Percentiles rank a stretch among this genome's conserved stretches.
Conservation (phyloP, 2,113 vertebrate genomes). For the Phalacrocorax aristotelis region DNA sequence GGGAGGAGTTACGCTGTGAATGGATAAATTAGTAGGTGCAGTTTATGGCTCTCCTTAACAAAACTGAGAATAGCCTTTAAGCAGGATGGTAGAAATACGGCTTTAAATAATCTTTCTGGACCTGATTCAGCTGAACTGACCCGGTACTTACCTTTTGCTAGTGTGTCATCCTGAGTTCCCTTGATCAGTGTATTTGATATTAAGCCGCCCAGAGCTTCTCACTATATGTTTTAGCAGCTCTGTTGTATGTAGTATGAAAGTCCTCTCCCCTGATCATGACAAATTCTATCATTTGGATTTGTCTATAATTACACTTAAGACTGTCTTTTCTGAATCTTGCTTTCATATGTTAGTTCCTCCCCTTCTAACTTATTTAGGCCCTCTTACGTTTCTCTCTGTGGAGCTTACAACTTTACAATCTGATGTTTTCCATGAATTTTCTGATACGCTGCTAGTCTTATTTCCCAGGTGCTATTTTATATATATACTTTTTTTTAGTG, state of each 20-base stretch:
- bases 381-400: neutral
- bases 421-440: neutral
- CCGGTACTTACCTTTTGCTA: neutral
- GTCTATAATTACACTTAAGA: neutral
- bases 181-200: neutral
- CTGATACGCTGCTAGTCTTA: neutral
- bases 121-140: neutral
- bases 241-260: neutral
- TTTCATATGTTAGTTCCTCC: neutral
- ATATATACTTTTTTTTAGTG: neutral
- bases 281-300: neutral
- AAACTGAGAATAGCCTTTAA: neutral
- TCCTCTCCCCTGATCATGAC: neutral
- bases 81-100: neutral
- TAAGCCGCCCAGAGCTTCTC: neutral
- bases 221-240: neutral
- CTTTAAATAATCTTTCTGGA: slow-evolving; percentile 19
- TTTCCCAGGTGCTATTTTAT: neutral
- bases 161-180: neutral
- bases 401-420: neutral
- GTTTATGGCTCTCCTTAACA: neutral
- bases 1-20: neutral
- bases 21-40: neutral
- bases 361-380: neutral
- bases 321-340: neutral